These are phyloP conservation scores for Electrophaes corylata DNA, from an alignment of 2,888 invertebrate species.

Conservation along the genomic window DNA sequence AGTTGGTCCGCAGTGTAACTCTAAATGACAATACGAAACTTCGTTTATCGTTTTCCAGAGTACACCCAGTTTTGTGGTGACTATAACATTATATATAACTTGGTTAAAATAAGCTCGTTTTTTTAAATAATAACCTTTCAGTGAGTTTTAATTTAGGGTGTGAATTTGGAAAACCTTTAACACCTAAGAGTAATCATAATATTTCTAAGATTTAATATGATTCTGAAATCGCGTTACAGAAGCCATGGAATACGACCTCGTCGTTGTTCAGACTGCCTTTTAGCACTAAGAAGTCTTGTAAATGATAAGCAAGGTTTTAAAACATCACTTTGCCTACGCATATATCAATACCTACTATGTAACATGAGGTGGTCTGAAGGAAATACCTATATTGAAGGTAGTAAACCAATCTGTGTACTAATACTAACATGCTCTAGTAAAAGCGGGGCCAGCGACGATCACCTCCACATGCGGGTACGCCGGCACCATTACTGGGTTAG, in stretches of 20 bases:
- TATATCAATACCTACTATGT: background rate
- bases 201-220: no score
- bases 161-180: no score
- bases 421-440: constrained; percentile 64
- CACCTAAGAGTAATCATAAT: no score
- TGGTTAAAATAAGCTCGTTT: no score
- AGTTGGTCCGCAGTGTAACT: no score
- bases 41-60: no score
- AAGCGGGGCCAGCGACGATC: constrained; percentile 66
- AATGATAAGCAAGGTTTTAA: background rate
- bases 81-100: background rate
- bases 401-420: background rate
- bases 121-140: no score
- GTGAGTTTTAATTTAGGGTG: background rate
- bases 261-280: no score
- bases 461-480: constrained; percentile 71
- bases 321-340: background rate
- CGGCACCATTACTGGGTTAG: constrained; percentile 59
- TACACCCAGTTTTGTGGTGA: background rate
- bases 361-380: background rate
- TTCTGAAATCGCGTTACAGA: background rate
- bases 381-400: background rate
- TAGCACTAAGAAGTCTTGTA: background rate
- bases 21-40: no score
- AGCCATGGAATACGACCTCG: no score